A percentile compares a stretch with the other conserved stretches of the same genome.
Evolutionary conservation across 2,113 vertebrate genomes (phyloP).

Genomic region (Corythaixoides concolor): DNA sequence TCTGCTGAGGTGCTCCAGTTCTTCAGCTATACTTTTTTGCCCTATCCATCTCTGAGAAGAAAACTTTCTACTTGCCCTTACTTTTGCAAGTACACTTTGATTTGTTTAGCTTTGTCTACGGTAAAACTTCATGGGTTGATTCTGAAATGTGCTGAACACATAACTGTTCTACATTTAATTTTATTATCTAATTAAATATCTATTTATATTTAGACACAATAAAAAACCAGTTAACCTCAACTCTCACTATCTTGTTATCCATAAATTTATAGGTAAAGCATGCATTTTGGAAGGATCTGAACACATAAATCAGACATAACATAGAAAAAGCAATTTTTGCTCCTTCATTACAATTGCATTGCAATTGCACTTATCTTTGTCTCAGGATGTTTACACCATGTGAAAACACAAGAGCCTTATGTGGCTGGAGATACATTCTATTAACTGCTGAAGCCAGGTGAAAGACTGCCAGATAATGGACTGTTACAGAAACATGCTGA

Average conservation of each 20-base stretch:
- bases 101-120: neutral
- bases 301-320: neutral
- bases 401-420: neutral
- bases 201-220: neutral
- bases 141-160: neutral
- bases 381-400: rapidly evolving
- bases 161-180: neutral
- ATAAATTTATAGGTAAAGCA: neutral
- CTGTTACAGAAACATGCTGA: neutral
- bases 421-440: neutral
- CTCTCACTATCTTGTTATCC: neutral
- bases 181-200: neutral
- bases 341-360: neutral
- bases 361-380: neutral
- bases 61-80: neutral
- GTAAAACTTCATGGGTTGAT: neutral
- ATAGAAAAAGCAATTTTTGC: neutral
- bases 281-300: neutral
- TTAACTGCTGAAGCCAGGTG: neutral
- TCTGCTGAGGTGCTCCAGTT: neutral
- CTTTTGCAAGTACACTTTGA: neutral
- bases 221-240: neutral
- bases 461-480: neutral
- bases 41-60: neutral
- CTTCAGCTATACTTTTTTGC: neutral